Conservation (phyloP, 2,113 vertebrate genomes). For the Urocolius indicus region DNA sequence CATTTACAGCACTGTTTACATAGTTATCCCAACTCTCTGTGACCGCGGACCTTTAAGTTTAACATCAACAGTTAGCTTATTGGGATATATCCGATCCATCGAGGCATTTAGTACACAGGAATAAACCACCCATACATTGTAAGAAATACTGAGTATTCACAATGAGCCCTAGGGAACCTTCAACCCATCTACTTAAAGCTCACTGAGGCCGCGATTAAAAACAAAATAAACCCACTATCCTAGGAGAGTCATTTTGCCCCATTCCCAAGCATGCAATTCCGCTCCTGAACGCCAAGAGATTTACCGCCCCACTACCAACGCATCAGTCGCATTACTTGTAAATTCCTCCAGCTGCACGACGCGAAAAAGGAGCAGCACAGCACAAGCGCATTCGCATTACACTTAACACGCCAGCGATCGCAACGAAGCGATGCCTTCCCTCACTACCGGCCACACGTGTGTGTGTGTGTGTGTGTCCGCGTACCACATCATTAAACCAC, state of each 20-base stretch:
- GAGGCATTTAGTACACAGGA: not conserved
- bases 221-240: not conserved
- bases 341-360: conserved; percentile 28
- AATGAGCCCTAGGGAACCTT: not conserved
- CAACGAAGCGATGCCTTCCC: not conserved
- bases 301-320: not conserved
- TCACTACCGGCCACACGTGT: not conserved
- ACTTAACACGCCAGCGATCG: not conserved
- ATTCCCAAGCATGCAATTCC: not conserved
- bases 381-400: not conserved
- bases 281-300: not conserved
- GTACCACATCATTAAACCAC: not conserved
- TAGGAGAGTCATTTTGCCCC: not conserved
- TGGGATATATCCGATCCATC: not conserved
- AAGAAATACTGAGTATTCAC: not conserved
- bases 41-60: conserved; percentile 25
- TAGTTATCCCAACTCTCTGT: conserved; percentile 19
- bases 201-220: not conserved
- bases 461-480: not conserved
- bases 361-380: not conserved
- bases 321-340: conserved; percentile 30
- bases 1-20: conserved; percentile 57
- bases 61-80: not conserved
- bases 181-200: not conserved
- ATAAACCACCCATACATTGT: not conserved